These are phyloP conservation scores for Bucorvus abyssinicus DNA, from an alignment of 2,797 vertebrate species.

Conservation along the genomic window DNA sequence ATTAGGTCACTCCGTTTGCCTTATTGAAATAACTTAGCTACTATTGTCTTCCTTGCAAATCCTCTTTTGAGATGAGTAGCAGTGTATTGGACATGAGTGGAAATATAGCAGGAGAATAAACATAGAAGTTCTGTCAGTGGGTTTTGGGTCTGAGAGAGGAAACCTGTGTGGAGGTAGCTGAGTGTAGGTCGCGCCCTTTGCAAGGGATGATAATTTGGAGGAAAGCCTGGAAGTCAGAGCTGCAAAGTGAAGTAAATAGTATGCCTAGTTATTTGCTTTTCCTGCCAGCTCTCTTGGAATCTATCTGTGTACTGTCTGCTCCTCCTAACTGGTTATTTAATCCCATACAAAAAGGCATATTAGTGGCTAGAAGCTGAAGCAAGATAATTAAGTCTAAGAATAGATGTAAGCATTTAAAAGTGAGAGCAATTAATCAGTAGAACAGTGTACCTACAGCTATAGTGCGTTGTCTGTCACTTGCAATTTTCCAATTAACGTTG, in stretches of 20 bases:
- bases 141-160: neutral
- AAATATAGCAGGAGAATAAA: neutral
- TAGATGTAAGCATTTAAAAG: neutral
- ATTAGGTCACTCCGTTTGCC: neutral
- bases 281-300: neutral
- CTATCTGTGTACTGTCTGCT: neutral
- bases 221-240: neutral
- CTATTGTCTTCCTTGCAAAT: neutral
- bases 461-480: neutral
- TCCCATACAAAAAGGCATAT: neutral
- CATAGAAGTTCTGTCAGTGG: fast-evolving
- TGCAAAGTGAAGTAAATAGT: neutral
- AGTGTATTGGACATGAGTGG: neutral
- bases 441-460: neutral
- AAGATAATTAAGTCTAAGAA: neutral
- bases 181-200: neutral
- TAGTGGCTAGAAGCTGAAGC: neutral
- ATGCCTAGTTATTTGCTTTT: neutral
- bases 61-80: neutral
- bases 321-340: neutral
- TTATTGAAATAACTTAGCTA: neutral
- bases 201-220: neutral
- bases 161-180: neutral
- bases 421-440: neutral
- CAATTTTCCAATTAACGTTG: neutral